Conservation (phyloP, 2,888 invertebrate species). For the Synergus laeviventris region DNA sequence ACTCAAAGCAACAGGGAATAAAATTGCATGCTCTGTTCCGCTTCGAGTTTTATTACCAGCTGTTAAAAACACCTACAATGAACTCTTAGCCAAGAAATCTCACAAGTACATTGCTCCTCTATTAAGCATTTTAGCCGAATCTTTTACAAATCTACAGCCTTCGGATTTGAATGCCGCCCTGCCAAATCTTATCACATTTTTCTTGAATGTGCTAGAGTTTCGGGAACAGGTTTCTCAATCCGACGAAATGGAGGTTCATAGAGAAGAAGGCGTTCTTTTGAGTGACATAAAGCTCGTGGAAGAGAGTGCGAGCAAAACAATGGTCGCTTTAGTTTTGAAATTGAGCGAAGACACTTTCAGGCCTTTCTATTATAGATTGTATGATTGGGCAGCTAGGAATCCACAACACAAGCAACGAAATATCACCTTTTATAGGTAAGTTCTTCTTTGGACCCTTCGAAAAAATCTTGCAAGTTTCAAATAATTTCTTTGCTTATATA, state of each 20-base stretch:
- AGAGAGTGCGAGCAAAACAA: slow-evolving; percentile 84
- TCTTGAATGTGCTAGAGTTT: slow-evolving; percentile 84
- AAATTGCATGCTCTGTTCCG: slow-evolving; percentile 83
- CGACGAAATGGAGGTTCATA: slow-evolving; percentile 66
- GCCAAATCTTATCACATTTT: slow-evolving; percentile 82
- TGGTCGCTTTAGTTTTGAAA: slow-evolving; percentile 90
- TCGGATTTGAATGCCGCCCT: slow-evolving; percentile 83
- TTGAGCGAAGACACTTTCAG: slow-evolving; percentile 92
- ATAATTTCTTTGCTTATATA: slow-evolving; percentile 36
- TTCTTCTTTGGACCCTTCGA: too few species aligned
- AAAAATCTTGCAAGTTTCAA: neutral
- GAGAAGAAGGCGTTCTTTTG: slow-evolving; percentile 68
- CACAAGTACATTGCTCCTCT: slow-evolving; percentile 83
- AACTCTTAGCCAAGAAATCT: slow-evolving; percentile 79
- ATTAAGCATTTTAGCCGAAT: slow-evolving; percentile 87
- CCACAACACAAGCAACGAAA: slow-evolving; percentile 81
- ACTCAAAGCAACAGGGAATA: slow-evolving; percentile 81
- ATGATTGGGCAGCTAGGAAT: slow-evolving; percentile 89
- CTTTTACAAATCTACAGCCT: slow-evolving; percentile 81
- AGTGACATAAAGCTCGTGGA: slow-evolving; percentile 81
- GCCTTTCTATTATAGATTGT: slow-evolving; percentile 91
- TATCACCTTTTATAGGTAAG: slow-evolving; percentile 88
- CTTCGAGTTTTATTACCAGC: slow-evolving; percentile 87
- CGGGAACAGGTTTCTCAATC: slow-evolving; percentile 77
- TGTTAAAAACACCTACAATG: slow-evolving; percentile 81